Conservation (phyloP, 1,140 invertebrate species). For the Amphibalanus amphitrite region DNA sequence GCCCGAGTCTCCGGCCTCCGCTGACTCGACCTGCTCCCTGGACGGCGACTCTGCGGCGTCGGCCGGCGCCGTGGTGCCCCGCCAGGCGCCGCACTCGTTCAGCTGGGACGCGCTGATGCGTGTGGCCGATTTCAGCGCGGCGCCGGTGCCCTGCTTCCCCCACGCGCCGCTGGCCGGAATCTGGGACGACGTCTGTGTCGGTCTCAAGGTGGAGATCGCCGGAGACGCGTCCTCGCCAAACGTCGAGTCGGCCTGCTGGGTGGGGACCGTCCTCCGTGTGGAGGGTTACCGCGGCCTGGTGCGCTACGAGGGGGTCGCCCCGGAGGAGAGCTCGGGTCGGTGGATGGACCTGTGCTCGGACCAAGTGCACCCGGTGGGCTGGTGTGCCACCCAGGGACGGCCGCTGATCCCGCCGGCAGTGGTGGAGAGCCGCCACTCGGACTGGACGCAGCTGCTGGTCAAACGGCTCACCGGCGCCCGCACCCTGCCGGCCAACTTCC, state of each 20-base stretch:
- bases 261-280: conserved; percentile 76
- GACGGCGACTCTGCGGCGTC: background rate
- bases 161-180: conserved; percentile 77
- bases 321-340: conserved; percentile 73
- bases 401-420: conserved; percentile 69
- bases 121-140: conserved; percentile 32
- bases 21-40: too few species aligned
- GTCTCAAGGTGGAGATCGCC: conserved; percentile 52
- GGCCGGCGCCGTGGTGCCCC: background rate
- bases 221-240: conserved; percentile 40
- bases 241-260: conserved; percentile 57
- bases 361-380: conserved; percentile 88
- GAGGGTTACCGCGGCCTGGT: conserved; percentile 41
- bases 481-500: conserved; percentile 80
- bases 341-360: conserved; percentile 88
- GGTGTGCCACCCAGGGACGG: conserved; percentile 89
- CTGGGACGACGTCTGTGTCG: conserved; percentile 82
- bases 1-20: too few species aligned
- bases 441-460: conserved; percentile 84
- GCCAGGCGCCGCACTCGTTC: background rate
- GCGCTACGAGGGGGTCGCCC: conserved; percentile 83
- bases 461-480: conserved; percentile 74
- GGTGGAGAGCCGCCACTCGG: background rate
- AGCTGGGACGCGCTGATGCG: background rate
- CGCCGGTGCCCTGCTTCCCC: conserved; percentile 73